Evolutionary conservation across 2,113 vertebrate species (phyloP).

Genomic region (Mormoops blainvillei): DNA sequence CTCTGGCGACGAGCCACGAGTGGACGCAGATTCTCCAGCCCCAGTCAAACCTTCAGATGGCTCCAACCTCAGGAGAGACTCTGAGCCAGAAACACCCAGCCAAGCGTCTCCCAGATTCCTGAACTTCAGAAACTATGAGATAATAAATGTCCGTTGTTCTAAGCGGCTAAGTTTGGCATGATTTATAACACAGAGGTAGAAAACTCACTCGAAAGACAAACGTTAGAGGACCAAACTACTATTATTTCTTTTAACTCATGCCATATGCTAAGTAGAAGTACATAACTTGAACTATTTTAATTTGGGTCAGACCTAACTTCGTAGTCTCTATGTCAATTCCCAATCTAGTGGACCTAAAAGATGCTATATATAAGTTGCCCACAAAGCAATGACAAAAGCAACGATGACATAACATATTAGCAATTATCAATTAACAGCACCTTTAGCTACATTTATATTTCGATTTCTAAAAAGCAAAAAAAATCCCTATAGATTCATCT

Average conservation of each 20-base stretch:
- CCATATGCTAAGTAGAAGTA: background rate
- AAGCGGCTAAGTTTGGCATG: background rate
- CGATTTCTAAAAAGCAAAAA: background rate
- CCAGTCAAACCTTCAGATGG: background rate
- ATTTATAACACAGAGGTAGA: background rate
- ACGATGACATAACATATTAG: background rate
- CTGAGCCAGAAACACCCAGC: background rate
- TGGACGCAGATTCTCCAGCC: background rate
- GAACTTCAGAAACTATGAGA: background rate
- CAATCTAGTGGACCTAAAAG: background rate
- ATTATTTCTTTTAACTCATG: background rate
- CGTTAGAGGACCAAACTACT: background rate
- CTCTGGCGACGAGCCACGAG: background rate
- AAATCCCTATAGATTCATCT: background rate
- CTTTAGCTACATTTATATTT: background rate
- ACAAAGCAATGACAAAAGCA: background rate
- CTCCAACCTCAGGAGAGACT: background rate
- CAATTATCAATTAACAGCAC: background rate
- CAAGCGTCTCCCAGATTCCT: background rate
- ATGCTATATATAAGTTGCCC: background rate
- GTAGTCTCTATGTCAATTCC: background rate
- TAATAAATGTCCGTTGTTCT: background rate
- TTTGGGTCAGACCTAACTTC: background rate
- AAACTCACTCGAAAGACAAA: background rate
- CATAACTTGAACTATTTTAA: background rate